Conservation (phyloP, 2,888 invertebrate species). For the Operophtera brumata region DNA sequence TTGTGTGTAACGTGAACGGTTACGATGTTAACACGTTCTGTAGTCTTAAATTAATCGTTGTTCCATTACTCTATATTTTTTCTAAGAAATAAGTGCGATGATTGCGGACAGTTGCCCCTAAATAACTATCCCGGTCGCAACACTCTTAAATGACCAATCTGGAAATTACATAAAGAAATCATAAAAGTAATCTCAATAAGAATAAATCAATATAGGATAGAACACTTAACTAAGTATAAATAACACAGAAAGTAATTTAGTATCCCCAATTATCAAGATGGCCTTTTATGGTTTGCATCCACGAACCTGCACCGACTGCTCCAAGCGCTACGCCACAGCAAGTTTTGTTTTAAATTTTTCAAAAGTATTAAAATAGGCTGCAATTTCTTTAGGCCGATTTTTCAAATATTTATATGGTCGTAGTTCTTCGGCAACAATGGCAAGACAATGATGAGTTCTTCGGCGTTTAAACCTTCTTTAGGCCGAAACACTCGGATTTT, state of each 20-base stretch:
- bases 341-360: no score
- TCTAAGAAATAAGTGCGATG: constrained; percentile 49
- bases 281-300: not conserved
- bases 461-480: no score
- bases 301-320: no score
- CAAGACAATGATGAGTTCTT: no score
- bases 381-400: no score
- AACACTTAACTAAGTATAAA: constrained; percentile 32
- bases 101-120: constrained; percentile 52
- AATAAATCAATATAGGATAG: constrained; percentile 16
- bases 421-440: no score
- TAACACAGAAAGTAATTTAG: constrained; percentile 30
- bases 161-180: constrained; percentile 55
- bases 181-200: constrained; percentile 26
- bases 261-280: constrained; percentile 23
- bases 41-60: constrained; percentile 75
- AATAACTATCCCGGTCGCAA: constrained; percentile 71
- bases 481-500: no score
- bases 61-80: constrained; percentile 56
- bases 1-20: constrained; percentile 39
- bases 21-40: constrained; percentile 34
- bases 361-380: no score
- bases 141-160: constrained; percentile 80
- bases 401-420: no score
- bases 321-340: no score